Evolutionary conservation across 2,113 vertebrate species (phyloP).

Genomic region (Tragelaphus imberbis): DNA sequence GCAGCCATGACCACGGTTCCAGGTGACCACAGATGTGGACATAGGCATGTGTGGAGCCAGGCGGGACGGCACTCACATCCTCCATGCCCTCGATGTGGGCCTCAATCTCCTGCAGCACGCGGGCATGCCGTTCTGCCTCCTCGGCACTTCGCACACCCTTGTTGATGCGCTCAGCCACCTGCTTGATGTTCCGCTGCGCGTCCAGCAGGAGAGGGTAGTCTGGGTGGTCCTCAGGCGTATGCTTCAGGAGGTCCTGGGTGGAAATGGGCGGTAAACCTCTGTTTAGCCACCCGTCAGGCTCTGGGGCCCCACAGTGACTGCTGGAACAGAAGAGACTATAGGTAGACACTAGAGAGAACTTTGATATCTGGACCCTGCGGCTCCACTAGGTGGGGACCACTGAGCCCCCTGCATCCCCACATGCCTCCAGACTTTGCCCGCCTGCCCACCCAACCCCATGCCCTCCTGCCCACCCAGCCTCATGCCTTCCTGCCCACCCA

Average conservation of each 20-base stretch:
- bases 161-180: constrained; percentile 96
- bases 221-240: constrained; percentile 94
- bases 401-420: background rate
- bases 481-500: background rate
- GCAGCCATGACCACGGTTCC: background rate
- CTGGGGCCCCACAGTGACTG: background rate
- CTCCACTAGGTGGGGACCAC: background rate
- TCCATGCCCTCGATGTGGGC: constrained; percentile 98
- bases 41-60: fast-evolving
- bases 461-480: background rate
- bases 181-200: constrained; percentile 95
- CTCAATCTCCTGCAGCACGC: constrained; percentile 98
- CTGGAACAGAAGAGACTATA: background rate
- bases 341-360: background rate
- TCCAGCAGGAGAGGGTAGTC: constrained; percentile 91
- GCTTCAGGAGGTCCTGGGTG: constrained; percentile 93
- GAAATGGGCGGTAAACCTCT: background rate
- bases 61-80: constrained; percentile 81
- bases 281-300: background rate
- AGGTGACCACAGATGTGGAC: background rate
- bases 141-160: constrained; percentile 94
- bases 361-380: background rate
- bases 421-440: fast-evolving
- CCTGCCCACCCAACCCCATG: background rate
- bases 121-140: constrained; percentile 93